phyloP scores from a whole-genome alignment of 2,797 vertebrate genomes.

The Anguilla anguilla region DNA sequence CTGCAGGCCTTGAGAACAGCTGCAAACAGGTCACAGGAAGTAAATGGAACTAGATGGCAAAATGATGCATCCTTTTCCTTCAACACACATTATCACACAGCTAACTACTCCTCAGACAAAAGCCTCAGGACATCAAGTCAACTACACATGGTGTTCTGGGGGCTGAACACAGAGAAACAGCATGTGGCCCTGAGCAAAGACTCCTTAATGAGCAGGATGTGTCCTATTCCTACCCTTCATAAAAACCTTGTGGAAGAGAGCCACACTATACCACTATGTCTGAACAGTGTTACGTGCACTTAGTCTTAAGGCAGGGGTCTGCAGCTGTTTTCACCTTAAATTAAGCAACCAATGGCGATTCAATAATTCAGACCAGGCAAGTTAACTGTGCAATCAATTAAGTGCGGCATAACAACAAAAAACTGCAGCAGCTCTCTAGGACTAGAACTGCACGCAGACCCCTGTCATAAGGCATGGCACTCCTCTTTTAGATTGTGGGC shows the following conservation, averaged over 20 bases:
- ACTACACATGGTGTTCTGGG: too few species aligned
- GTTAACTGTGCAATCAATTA: too few species aligned
- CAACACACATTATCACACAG: not conserved
- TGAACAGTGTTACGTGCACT: not conserved
- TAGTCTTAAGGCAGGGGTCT: too few species aligned
- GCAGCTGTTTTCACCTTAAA: too few species aligned
- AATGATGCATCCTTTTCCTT: not conserved
- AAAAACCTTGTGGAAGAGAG: conserved; percentile 51
- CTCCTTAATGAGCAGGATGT: conserved; percentile 35
- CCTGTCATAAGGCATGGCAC: too few species aligned
- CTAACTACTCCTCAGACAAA: conserved; percentile 85
- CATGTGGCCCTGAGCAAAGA: conserved; percentile 61
- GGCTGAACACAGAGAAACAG: conserved; percentile 62
- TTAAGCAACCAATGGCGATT: too few species aligned
- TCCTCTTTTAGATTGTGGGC: too few species aligned
- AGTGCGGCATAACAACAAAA: too few species aligned
- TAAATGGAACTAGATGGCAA: not conserved
- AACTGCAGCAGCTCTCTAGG: too few species aligned
- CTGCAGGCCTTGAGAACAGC: not conserved
- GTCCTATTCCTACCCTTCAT: conserved; percentile 75
- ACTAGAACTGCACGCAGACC: too few species aligned
- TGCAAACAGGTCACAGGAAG: not conserved
- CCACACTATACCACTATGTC: not conserved
- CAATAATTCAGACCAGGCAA: too few species aligned
- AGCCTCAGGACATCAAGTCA: too few species aligned